Conservation (phyloP, 2,888 invertebrate species). For the Noctua comes region DNA sequence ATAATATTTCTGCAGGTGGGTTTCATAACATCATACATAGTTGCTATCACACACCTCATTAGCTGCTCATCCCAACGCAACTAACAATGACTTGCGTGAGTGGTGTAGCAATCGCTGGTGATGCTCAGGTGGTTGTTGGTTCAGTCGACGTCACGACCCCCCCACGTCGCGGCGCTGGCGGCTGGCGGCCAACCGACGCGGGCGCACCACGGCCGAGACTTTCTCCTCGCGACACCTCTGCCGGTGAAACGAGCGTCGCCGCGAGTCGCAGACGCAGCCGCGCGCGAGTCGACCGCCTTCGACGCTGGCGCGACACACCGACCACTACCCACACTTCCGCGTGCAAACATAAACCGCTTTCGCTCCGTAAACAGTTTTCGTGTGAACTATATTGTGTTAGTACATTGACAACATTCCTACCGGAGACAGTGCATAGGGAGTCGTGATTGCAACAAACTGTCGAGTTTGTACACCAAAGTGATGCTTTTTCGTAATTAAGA, state of each 20-base stretch:
- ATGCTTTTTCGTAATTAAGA: constrained; percentile 81
- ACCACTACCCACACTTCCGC: constrained; percentile 79
- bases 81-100: constrained; percentile 61
- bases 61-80: constrained; percentile 56
- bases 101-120: constrained; percentile 68
- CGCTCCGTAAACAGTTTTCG: constrained; percentile 85
- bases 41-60: constrained; percentile 54
- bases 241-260: constrained; percentile 82
- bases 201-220: constrained; percentile 89
- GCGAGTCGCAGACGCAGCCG: constrained; percentile 84
- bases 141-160: constrained; percentile 85
- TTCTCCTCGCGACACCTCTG: constrained; percentile 89
- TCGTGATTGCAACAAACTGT: constrained; percentile 67
- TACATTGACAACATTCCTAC: constrained; percentile 66
- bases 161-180: constrained; percentile 68
- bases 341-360: constrained; percentile 80
- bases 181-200: constrained; percentile 82
- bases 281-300: constrained; percentile 85
- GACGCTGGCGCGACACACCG: constrained; percentile 70
- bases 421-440: constrained; percentile 68
- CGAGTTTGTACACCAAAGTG: constrained; percentile 73
- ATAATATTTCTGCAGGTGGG: constrained; percentile 16
- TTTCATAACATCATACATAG: constrained; percentile 36
- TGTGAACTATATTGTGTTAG: constrained; percentile 79
- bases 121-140: constrained; percentile 81